These are phyloP conservation scores for Anthopleura xanthogrammica DNA, from an alignment of 92 coral and sea anemone genomes.

Conservation along the genomic window DNA sequence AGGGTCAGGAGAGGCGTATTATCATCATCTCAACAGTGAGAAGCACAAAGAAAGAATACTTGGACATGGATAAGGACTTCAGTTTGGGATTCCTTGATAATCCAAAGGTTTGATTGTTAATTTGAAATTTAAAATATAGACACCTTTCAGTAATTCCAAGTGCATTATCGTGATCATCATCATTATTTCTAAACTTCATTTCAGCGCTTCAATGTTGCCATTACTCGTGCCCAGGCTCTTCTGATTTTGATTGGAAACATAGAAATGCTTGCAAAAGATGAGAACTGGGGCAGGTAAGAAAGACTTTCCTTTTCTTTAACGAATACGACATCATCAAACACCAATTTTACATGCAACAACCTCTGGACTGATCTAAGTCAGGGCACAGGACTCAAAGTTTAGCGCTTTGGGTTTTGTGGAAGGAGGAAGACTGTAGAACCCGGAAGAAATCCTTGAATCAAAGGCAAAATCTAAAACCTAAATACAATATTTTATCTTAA, in stretches of 20 bases:
- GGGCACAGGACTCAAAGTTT: no score
- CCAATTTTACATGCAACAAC: not conserved
- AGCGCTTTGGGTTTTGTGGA: no score
- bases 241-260: constrained; percentile 66
- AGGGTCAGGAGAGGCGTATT: constrained; percentile 75
- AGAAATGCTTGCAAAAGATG: constrained; percentile 64
- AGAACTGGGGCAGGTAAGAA: constrained; percentile 60
- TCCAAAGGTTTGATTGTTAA: constrained; percentile 49
- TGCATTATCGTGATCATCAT: not conserved
- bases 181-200: not conserved
- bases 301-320: no score
- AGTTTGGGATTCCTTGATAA: constrained; percentile 72
- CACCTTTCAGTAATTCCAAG: no score
- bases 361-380: no score
- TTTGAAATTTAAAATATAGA: not conserved
- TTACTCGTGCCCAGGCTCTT: constrained; percentile 79
- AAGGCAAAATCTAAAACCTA: no score
- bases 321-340: no score
- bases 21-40: constrained; percentile 76
- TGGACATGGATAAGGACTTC: constrained; percentile 60
- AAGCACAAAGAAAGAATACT: constrained; percentile 63
- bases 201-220: constrained; percentile 77
- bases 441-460: no score
- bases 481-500: not conserved
- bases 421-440: no score